phyloP scores from a whole-genome alignment of 2,797 vertebrate genomes.

The Hippopotamyrus pictus region DNA sequence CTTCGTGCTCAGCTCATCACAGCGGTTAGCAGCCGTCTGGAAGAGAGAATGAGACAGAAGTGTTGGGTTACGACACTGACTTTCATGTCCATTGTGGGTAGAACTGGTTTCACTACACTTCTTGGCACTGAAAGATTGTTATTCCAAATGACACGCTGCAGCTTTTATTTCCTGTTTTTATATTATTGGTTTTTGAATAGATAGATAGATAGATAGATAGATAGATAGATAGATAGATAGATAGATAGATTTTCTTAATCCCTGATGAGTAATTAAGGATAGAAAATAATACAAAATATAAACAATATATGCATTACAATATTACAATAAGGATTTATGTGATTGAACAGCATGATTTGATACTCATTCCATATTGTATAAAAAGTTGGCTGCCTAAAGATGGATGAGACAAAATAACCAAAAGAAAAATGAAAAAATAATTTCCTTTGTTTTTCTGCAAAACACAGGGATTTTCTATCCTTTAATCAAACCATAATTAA shows the following conservation, averaged over 20 bases:
- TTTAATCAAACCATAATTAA: background rate
- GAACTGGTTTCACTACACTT: background rate
- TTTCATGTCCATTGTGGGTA: background rate
- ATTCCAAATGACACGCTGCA: background rate
- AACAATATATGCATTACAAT: background rate
- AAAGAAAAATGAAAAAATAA: background rate
- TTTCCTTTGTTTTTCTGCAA: background rate
- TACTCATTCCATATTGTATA: background rate
- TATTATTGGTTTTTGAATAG: background rate
- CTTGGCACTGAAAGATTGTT: background rate
- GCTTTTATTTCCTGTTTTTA: background rate
- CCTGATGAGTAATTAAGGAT: background rate
- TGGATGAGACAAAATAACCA: background rate
- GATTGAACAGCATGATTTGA: background rate
- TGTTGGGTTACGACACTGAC: background rate
- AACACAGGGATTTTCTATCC: background rate
- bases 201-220: background rate
- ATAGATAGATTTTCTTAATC: background rate
- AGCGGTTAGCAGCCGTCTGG: constrained; percentile 48
- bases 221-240: background rate
- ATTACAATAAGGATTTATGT: background rate
- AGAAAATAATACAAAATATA: background rate
- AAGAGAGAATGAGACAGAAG: background rate
- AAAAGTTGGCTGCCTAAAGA: background rate
- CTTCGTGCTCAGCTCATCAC: constrained; percentile 55